Conservation (phyloP, 2,113 vertebrate genomes). For the Alligator mississippiensis region DNA sequence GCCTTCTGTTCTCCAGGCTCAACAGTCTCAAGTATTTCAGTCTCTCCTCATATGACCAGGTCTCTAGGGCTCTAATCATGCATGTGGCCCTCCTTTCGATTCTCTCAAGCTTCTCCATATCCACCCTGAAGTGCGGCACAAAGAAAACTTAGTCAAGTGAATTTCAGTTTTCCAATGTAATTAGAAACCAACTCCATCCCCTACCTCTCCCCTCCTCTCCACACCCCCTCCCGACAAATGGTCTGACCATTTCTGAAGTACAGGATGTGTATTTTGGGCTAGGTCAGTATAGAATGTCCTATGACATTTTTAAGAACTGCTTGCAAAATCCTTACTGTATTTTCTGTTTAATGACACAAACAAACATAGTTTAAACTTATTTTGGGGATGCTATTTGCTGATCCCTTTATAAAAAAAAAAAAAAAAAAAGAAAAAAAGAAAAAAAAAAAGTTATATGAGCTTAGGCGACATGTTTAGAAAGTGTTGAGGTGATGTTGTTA, state of each 20-base stretch:
- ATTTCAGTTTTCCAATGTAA: background rate
- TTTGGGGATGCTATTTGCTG: background rate
- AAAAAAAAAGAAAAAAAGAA: background rate
- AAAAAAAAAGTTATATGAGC: background rate
- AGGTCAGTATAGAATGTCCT: background rate
- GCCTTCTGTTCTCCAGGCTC: too few relatives aligned
- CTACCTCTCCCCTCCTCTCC: background rate
- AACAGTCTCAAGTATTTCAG: too few relatives aligned
- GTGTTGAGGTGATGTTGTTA: too few relatives aligned
- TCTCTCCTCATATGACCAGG: too few relatives aligned
- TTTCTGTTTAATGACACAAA: background rate
- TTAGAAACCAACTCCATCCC: background rate
- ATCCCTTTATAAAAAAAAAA: background rate
- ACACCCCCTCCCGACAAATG: too few relatives aligned
- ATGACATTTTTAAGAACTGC: background rate
- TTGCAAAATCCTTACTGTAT: background rate
- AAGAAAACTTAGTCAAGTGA: background rate
- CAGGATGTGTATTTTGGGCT: background rate
- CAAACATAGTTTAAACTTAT: fast-evolving
- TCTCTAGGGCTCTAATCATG: too few relatives aligned
- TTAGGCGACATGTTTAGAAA: background rate
- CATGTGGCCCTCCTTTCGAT: too few relatives aligned
- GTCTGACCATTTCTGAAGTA: fast-evolving
- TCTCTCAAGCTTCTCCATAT: background rate
- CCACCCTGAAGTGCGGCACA: background rate